Evolutionary conservation across 2,888 invertebrate species (phyloP).

Genomic region (Zonitis immaculata): DNA sequence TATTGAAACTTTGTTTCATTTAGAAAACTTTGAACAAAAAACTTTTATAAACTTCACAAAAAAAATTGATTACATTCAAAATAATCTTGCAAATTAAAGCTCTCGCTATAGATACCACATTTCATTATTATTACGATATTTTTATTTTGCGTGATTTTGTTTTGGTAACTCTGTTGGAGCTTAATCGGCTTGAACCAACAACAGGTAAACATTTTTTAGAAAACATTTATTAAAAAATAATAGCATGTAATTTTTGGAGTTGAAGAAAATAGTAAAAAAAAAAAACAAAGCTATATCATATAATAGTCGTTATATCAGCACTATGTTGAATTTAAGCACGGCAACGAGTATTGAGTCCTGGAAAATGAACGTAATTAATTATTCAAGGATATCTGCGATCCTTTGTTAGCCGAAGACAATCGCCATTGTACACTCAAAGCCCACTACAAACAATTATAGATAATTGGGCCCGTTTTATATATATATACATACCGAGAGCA

Average conservation of each 20-base stretch:
- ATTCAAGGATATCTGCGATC: conserved; percentile 34
- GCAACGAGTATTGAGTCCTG: conserved; percentile 34
- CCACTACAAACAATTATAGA: conserved; percentile 34
- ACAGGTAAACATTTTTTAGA: conserved; percentile 17
- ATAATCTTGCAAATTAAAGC: not conserved
- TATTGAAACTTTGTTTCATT: conserved; percentile 6
- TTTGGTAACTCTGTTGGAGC: conserved; percentile 13
- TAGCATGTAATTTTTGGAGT: too few species aligned
- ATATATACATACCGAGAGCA: conserved; percentile 18
- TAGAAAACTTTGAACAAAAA: not conserved
- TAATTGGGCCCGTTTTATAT: conserved; percentile 40
- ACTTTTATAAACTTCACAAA: not conserved
- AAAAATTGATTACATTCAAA: not conserved
- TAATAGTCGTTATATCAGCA: not conserved
- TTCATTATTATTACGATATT: not conserved
- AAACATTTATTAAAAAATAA: too few species aligned
- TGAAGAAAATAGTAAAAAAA: too few species aligned
- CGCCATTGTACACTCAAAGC: conserved; percentile 38
- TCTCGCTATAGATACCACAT: too few species aligned
- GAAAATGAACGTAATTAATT: conserved; percentile 37
- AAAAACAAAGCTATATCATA: not conserved
- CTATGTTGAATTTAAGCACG: conserved; percentile 22
- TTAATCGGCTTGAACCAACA: conserved; percentile 1
- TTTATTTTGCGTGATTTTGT: conserved; percentile 5
- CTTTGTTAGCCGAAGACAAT: conserved; percentile 37